These are phyloP conservation scores for Rosalia funebris DNA, from an alignment of 2,888 invertebrate species.

Conservation along the genomic window DNA sequence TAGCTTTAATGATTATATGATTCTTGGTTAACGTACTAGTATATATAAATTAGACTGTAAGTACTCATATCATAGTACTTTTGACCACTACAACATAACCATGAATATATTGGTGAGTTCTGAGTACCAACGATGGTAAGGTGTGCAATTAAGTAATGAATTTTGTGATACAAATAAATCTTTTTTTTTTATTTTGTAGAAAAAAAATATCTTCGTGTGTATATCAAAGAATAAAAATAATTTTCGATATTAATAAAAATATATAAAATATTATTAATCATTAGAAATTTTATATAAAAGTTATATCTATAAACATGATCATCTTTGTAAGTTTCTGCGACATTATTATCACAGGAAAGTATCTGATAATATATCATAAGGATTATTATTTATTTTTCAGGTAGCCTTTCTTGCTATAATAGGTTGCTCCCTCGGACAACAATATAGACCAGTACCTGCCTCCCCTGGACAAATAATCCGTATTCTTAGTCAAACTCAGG, in stretches of 20 bases:
- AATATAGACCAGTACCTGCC: slow-evolving; percentile 41
- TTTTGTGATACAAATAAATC: no score
- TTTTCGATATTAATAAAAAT: no score
- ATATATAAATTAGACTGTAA: slow-evolving; percentile 21
- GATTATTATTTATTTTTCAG: slow-evolving; percentile 38
- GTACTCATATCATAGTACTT: slow-evolving; percentile 1
- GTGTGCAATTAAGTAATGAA: no score
- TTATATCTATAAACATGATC: no score
- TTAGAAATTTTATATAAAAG: no score
- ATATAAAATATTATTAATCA: no score
- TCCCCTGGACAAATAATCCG: slow-evolving; percentile 44
- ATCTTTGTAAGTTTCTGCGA: no score
- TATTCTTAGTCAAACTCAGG: slow-evolving; percentile 56
- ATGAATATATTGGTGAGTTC: slow-evolving; percentile 7
- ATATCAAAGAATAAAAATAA: no score
- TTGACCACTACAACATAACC: not conserved
- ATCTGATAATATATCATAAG: no score
- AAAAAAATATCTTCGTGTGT: no score
- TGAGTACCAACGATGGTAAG: not conserved
- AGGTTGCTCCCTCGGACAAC: slow-evolving; percentile 41
- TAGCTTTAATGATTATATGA: slow-evolving; percentile 19
- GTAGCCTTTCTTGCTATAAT: slow-evolving; percentile 39
- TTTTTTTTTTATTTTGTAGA: no score
- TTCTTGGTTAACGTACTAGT: slow-evolving; percentile 10
- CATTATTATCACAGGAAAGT: no score